Percentiles rank a stretch among this genome's conserved stretches.
phyloP scores from a whole-genome alignment of 1,140 invertebrate genomes.

The Phenacoccus solenopsis region DNA sequence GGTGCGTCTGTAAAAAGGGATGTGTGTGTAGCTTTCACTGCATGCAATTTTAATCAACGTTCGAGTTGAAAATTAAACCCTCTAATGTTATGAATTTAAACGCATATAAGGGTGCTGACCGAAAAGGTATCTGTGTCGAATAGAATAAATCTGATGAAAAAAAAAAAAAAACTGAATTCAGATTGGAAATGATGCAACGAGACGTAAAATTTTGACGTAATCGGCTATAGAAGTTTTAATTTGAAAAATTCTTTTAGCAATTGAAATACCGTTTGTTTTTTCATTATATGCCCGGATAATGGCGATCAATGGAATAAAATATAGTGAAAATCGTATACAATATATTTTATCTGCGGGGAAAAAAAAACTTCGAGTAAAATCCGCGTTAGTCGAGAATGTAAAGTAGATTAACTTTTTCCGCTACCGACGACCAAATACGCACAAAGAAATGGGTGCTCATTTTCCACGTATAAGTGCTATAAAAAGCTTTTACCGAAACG shows the following conservation, averaged over 20 bases:
- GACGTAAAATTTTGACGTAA: not conserved
- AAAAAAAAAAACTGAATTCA: not conserved
- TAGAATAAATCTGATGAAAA: not conserved
- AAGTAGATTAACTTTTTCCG: constrained; percentile 11
- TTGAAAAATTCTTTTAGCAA: not conserved
- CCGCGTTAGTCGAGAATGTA: constrained; percentile 8
- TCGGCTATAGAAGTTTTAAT: not conserved
- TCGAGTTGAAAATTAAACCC: not conserved
- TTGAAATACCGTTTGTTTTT: not conserved
- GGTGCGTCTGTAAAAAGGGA: not conserved
- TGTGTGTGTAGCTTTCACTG: not conserved
- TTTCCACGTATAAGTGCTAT: constrained; percentile 7
- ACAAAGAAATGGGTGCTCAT: constrained; percentile 8
- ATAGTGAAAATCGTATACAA: too few species aligned
- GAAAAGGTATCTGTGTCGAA: too few species aligned
- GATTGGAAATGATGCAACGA: not conserved
- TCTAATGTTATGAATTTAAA: not conserved
- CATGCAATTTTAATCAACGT: constrained; percentile 2
- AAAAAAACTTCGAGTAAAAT: constrained; percentile 1
- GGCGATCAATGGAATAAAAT: too few species aligned
- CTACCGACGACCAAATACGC: not conserved
- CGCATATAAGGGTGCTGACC: not conserved
- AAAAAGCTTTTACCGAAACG: constrained; percentile 15
- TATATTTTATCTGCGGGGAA: too few species aligned
- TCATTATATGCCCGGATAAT: too few species aligned